Evolutionary conservation across 2,797 vertebrate species (phyloP).

Genomic region (Saxicola maurus): DNA sequence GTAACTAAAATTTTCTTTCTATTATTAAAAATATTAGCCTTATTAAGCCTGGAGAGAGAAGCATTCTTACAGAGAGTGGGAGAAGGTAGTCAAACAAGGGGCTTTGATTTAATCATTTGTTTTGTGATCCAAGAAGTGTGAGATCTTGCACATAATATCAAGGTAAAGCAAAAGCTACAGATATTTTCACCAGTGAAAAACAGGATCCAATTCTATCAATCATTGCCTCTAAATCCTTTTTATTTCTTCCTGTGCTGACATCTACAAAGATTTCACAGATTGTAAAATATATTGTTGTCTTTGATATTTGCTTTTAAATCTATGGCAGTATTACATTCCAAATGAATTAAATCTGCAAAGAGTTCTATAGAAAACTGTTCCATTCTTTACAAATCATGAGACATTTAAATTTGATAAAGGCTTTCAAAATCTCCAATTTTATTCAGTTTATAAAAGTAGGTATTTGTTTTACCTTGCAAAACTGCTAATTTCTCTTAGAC

Average conservation of each 20-base stretch:
- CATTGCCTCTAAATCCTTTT: neutral
- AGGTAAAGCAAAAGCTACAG: neutral
- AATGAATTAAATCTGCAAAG: neutral
- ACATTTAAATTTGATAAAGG: neutral
- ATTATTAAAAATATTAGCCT: neutral
- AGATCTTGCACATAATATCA: neutral
- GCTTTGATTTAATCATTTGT: neutral
- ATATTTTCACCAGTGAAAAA: neutral
- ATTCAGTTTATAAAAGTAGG: neutral
- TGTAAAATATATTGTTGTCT: neutral
- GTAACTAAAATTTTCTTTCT: neutral
- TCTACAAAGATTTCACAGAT: neutral
- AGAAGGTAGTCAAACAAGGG: neutral
- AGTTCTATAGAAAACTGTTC: neutral
- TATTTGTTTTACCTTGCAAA: neutral
- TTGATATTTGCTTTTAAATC: neutral
- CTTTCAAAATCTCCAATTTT: neutral
- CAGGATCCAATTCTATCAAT: neutral
- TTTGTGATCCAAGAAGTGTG: neutral
- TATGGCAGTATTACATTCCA: neutral
- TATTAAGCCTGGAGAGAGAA: neutral
- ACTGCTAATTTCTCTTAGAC: neutral
- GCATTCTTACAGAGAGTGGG: neutral
- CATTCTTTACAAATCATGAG: neutral
- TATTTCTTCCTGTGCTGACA: neutral